Evolutionary conservation across 1,140 invertebrate species (phyloP).

Genomic region (Conus betulinus): DNA sequence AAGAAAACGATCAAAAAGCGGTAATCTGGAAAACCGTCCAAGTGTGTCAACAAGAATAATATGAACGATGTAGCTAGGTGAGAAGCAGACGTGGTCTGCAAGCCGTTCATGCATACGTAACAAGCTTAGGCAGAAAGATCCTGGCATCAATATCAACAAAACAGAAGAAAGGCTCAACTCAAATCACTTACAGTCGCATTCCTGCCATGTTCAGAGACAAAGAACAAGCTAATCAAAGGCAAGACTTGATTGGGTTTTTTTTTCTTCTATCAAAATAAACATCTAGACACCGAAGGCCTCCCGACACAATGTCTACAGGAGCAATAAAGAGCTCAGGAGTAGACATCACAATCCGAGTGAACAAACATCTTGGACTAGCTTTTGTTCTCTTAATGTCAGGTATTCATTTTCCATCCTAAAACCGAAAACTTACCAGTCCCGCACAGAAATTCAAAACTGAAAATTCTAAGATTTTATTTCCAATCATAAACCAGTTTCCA

Average conservation of each 20-base stretch:
- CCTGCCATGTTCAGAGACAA: background rate
- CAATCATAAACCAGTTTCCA: too few species aligned
- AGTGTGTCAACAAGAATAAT: background rate
- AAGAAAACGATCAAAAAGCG: too few species aligned
- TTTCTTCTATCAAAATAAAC: background rate
- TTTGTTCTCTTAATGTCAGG: too few species aligned
- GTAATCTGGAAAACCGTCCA: background rate
- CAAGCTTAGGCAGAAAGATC: background rate
- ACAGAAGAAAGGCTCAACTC: background rate
- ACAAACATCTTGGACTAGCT: background rate
- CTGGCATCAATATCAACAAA: slow-evolving; percentile 3
- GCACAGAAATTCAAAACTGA: too few species aligned
- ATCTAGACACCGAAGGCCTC: background rate
- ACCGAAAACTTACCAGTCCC: too few species aligned
- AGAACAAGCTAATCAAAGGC: background rate
- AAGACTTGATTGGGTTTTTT: background rate
- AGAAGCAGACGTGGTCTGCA: background rate
- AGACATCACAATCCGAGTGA: background rate
- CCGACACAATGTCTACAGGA: background rate
- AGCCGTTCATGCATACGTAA: background rate
- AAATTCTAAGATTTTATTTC: too few species aligned
- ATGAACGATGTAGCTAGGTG: background rate
- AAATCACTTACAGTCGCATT: background rate
- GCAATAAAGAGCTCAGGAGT: background rate
- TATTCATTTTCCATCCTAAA: too few species aligned